These are phyloP conservation scores for Heteromyza rotundicornis DNA, from an alignment of 2,888 invertebrate genomes.

Conservation along the genomic window DNA sequence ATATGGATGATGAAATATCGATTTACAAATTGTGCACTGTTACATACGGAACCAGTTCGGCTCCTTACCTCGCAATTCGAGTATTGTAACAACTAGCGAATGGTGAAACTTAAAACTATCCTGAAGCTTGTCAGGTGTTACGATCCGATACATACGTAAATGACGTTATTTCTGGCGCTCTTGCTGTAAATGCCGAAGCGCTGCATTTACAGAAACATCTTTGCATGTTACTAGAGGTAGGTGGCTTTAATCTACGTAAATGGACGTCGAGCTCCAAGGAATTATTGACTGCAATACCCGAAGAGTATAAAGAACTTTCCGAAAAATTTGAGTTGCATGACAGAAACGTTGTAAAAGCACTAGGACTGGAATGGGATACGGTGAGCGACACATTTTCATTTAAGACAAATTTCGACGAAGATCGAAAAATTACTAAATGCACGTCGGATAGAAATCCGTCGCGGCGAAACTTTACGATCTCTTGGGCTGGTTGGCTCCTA, in stretches of 20 bases:
- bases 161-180: constrained; percentile 22
- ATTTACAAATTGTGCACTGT: constrained; percentile 17
- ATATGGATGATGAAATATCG: neutral
- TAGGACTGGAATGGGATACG: too few species aligned
- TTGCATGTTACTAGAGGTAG: too few species aligned
- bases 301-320: constrained; percentile 19
- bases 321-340: constrained; percentile 13
- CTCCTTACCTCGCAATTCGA: neutral
- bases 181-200: constrained; percentile 10
- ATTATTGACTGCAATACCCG: constrained; percentile 16
- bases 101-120: neutral
- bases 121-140: neutral
- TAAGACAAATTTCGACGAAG: too few species aligned
- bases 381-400: constrained; percentile 21
- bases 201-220: too few species aligned
- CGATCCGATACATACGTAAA: neutral
- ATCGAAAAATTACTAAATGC: too few species aligned
- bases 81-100: neutral
- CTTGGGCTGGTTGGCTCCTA: constrained; percentile 29
- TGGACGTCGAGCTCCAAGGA: constrained; percentile 24
- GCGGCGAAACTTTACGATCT: constrained; percentile 27
- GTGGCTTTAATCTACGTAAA: constrained; percentile 28
- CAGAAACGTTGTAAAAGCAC: too few species aligned
- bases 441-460: constrained; percentile 21
- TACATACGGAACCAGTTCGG: constrained; percentile 10